phyloP scores from a whole-genome alignment of 2,113 vertebrate species.

The Stigmatopora nigra region DNA sequence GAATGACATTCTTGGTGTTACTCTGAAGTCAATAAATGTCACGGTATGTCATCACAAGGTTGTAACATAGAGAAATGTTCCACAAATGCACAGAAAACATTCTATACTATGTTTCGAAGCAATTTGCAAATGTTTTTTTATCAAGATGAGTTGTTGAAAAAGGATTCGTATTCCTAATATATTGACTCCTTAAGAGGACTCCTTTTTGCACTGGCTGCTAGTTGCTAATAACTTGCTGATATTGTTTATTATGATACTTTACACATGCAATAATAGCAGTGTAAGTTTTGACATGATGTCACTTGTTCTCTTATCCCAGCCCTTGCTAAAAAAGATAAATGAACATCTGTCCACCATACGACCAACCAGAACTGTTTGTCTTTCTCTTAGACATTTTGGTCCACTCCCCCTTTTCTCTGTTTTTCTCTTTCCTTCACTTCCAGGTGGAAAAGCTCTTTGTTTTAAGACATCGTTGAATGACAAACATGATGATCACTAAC shows the following conservation, averaged over 20 bases:
- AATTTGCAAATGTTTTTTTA: too few species aligned
- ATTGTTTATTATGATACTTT: slow-evolving; percentile 43
- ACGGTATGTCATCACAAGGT: background rate
- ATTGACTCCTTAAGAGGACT: too few species aligned
- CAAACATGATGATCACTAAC: slow-evolving; percentile 5
- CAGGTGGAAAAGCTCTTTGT: slow-evolving; percentile 40
- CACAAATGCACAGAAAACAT: too few species aligned
- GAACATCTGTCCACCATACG: slow-evolving; percentile 63
- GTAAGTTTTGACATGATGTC: slow-evolving; percentile 26
- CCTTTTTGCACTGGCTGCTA: background rate
- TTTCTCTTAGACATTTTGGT: slow-evolving; percentile 25
- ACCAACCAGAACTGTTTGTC: slow-evolving; percentile 49
- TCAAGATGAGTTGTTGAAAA: too few species aligned
- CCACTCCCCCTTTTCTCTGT: slow-evolving; percentile 18
- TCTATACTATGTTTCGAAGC: too few species aligned
- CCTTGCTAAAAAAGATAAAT: slow-evolving; percentile 40
- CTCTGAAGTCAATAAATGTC: background rate
- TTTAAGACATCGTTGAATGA: slow-evolving; percentile 21
- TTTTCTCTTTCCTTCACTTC: slow-evolving; percentile 31
- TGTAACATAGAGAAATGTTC: background rate
- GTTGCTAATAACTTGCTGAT: slow-evolving; percentile 36
- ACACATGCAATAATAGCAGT: slow-evolving; percentile 45
- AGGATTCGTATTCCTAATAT: too few species aligned
- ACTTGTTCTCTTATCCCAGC: slow-evolving; percentile 50
- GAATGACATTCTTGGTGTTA: background rate